Conservation (phyloP, 2,113 vertebrate species). For the Chlamydotis undulata region DNA sequence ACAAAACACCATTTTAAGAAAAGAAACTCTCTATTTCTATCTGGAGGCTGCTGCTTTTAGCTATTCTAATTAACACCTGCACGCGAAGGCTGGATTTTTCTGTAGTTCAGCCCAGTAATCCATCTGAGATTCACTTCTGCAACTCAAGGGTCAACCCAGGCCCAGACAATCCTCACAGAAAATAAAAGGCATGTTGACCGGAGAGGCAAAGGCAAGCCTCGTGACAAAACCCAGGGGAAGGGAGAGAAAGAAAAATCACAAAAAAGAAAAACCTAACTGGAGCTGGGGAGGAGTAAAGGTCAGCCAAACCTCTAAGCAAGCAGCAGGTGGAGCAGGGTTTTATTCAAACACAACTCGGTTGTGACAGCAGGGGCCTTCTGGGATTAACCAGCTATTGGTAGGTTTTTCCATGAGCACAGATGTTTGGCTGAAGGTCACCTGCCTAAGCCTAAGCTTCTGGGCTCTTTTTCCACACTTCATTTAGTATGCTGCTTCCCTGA, state of each 20-base stretch:
- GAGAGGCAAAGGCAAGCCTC: not conserved
- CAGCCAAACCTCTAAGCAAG: conserved; percentile 19
- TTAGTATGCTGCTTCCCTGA: not conserved
- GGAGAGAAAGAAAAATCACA: not conserved
- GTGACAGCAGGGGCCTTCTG: conserved; percentile 28
- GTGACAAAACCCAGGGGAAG: not conserved
- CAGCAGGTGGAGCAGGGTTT: conserved; percentile 49
- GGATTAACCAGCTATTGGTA: conserved; percentile 37
- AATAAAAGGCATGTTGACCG: not conserved
- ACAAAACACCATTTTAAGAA: not conserved
- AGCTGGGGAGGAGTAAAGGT: conserved; percentile 20
- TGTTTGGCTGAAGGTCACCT: conserved; percentile 56
- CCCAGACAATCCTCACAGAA: not conserved
- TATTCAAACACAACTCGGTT: not conserved
- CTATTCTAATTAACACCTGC: not conserved
- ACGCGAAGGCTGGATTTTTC: not conserved
- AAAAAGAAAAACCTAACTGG: not conserved
- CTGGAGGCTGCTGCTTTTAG: not conserved
- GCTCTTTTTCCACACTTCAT: not conserved
- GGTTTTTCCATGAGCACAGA: conserved; percentile 45
- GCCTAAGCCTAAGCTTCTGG: conserved; percentile 3
- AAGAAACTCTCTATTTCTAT: accelerated
- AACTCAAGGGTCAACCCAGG: not conserved
- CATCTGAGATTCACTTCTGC: not conserved
- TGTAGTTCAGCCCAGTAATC: not conserved